Percentiles rank a stretch among this genome's conserved stretches.
phyloP scores from a whole-genome alignment of 92 coral and sea anemone species.

The Parazoanthus atlanticus region DNA sequence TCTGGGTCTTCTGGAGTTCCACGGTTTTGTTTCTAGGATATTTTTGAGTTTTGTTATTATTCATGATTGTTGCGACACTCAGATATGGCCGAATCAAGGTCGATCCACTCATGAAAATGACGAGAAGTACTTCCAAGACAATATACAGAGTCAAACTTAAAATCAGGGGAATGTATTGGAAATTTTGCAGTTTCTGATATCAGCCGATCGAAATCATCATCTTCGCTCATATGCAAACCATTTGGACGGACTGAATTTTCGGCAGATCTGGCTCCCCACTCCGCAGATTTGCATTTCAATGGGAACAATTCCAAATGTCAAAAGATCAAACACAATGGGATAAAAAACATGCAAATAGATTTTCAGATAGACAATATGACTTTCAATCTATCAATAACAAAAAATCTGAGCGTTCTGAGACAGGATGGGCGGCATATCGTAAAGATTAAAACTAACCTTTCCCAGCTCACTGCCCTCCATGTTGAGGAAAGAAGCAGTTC shows the following conservation, averaged over 20 bases:
- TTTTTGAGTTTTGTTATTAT: background rate
- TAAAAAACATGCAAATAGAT: no score
- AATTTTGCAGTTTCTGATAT: background rate
- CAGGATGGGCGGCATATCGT: no score
- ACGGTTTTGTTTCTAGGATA: background rate
- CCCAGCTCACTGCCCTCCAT: background rate
- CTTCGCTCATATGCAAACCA: slow-evolving; percentile 1
- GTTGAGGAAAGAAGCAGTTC: background rate
- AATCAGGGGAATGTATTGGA: background rate
- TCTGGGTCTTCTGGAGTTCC: slow-evolving; percentile 4
- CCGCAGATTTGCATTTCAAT: background rate
- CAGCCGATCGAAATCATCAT: background rate
- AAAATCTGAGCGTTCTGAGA: no score
- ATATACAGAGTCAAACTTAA: slow-evolving; percentile 1
- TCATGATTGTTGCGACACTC: slow-evolving; percentile 3
- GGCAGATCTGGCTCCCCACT: background rate
- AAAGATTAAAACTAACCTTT: no score
- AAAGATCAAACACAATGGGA: no score
- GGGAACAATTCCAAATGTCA: background rate
- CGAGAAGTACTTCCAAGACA: slow-evolving; percentile 1
- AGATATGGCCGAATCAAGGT: slow-evolving; percentile 1
- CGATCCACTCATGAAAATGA: background rate
- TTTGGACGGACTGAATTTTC: background rate
- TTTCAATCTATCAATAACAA: no score
- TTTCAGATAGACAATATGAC: no score